phyloP scores from a whole-genome alignment of 1,140 invertebrate species.

The Drosophila parvula region DNA sequence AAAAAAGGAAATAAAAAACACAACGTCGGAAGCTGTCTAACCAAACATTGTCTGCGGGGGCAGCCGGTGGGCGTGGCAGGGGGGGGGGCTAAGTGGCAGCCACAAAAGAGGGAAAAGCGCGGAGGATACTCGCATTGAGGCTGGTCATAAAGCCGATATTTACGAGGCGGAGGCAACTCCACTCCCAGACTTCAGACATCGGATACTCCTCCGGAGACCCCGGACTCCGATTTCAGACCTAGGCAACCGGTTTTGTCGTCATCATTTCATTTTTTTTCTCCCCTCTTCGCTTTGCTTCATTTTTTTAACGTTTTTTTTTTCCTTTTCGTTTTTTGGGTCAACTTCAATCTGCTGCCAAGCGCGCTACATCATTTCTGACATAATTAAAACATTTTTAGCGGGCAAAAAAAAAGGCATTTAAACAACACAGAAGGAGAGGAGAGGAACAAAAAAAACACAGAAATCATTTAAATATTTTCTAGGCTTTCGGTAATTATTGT shows the following conservation, averaged over 20 bases:
- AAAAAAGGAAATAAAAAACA: conserved; percentile 5
- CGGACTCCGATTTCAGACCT: conserved; percentile 33
- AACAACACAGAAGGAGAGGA: conserved; percentile 8
- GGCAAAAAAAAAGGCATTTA: conserved; percentile 21
- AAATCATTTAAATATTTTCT: conserved; percentile 54
- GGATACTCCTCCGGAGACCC: conserved; percentile 14
- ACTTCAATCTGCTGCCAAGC: conserved; percentile 59
- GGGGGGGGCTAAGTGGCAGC: conserved; percentile 27
- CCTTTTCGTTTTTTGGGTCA: conserved; percentile 67
- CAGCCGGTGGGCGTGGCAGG: conserved; percentile 31
- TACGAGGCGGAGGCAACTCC: conserved; percentile 48
- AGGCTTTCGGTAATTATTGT: conserved; percentile 34
- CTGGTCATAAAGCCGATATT: conserved; percentile 71
- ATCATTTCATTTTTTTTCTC: conserved; percentile 30
- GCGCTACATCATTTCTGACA: conserved; percentile 65
- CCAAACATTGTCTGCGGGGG: conserved; percentile 58
- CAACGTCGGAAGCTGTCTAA: conserved; percentile 73
- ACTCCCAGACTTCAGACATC: conserved; percentile 39
- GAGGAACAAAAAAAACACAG: conserved; percentile 22
- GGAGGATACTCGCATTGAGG: conserved; percentile 63
- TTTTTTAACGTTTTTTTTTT: conserved; percentile 10
- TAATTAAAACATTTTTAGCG: conserved; percentile 70
- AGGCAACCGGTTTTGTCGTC: conserved; percentile 69
- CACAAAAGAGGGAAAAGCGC: conserved; percentile 16
- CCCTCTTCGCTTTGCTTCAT: conserved; percentile 21